Conservation (phyloP, 2,113 vertebrate species). For the Podarcis cretensis region DNA sequence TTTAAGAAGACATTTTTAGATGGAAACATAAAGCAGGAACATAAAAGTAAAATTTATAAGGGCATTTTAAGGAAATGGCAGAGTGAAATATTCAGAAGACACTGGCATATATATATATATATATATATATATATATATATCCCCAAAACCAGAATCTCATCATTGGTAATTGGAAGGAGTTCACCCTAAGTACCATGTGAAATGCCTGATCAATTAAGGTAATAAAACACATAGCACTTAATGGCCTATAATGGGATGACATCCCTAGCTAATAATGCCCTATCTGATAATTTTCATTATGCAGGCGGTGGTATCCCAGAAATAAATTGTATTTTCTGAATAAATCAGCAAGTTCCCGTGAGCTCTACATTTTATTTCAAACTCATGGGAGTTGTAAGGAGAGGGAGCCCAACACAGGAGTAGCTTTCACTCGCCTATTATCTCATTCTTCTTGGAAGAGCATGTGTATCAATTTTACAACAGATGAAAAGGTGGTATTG, state of each 20-base stretch:
- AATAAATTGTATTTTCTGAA: not conserved
- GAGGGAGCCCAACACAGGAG: not conserved
- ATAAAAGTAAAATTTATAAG: conserved; percentile 20
- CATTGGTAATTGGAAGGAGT: not conserved
- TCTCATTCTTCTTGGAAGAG: not conserved
- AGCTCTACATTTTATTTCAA: not conserved
- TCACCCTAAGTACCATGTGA: not conserved
- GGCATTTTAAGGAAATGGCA: not conserved
- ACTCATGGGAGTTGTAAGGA: not conserved
- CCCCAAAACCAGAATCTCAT: not conserved
- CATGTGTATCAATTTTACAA: not conserved
- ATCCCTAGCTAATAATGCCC: not conserved
- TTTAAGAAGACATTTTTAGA: conserved; percentile 26
- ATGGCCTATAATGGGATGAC: not conserved
- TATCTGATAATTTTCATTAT: not conserved
- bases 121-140: too few relatives aligned
- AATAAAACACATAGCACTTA: not conserved
- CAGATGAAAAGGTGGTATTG: too few relatives aligned
- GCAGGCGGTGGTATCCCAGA: not conserved
- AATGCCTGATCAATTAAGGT: not conserved
- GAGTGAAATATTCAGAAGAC: not conserved
- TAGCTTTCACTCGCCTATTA: not conserved
- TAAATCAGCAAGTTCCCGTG: not conserved
- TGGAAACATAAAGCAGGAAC: conserved; percentile 16
- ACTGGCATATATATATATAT: not conserved